phyloP scores from a whole-genome alignment of 2,113 vertebrate species.

The Vireo altiloquus region DNA sequence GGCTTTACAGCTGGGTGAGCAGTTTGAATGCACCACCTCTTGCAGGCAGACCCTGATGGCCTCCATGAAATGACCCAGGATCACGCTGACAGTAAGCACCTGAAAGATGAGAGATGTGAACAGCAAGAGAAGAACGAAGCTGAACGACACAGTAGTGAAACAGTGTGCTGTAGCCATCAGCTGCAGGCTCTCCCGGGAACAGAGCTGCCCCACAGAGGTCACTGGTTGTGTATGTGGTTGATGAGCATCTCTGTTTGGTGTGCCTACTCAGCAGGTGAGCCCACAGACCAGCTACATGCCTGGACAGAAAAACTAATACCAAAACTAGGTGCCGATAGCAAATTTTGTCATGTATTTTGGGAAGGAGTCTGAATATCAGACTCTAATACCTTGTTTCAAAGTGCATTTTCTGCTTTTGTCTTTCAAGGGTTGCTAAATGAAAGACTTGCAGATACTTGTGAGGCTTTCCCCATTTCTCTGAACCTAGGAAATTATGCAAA shows the following conservation, averaged over 20 bases:
- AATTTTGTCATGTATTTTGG: not conserved
- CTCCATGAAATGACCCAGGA: not conserved
- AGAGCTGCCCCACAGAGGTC: not conserved
- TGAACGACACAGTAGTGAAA: not conserved
- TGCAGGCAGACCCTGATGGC: not conserved
- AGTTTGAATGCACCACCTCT: not conserved
- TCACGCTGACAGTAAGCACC: not conserved
- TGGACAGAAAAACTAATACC: not conserved
- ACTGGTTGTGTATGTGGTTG: not conserved
- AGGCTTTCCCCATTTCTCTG: not conserved
- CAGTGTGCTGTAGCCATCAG: accelerated
- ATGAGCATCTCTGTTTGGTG: not conserved
- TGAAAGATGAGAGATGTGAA: not conserved
- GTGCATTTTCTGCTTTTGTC: not conserved
- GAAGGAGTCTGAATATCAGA: not conserved
- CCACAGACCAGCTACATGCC: not conserved
- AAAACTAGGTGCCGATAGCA: not conserved
- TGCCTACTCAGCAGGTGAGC: not conserved
- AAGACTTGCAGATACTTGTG: not conserved
- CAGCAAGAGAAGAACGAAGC: not conserved
- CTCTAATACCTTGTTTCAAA: not conserved
- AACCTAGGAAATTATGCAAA: not conserved
- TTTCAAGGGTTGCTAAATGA: not conserved
- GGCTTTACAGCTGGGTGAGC: not conserved
- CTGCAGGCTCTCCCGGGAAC: not conserved